Conservation (phyloP, 2,797 vertebrate species). For the Crocodylus rhombifer region DNA sequence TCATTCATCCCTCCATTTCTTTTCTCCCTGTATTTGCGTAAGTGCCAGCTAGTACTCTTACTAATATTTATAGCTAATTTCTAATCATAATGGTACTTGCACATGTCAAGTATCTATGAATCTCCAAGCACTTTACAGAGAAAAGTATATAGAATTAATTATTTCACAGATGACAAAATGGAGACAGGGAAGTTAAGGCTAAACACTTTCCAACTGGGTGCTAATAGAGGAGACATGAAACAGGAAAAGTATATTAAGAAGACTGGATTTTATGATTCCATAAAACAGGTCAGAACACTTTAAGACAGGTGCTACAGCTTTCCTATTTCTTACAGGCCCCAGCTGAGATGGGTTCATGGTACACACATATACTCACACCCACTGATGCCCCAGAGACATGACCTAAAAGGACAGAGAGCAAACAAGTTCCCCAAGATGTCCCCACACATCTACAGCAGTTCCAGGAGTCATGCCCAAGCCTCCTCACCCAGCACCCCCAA, state of each 20-base stretch:
- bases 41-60: neutral
- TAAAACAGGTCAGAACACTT: neutral
- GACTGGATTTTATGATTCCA: neutral
- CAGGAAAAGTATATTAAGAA: neutral
- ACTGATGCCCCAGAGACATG: neutral
- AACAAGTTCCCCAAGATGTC: neutral
- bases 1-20: neutral
- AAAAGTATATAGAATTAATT: neutral
- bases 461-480: neutral
- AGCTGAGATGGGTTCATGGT: neutral
- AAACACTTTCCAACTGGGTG: neutral
- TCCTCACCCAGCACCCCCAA: neutral
- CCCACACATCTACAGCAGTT: too few relatives aligned
- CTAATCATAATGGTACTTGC: too few relatives aligned
- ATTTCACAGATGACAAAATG: neutral
- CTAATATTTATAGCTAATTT: too few relatives aligned
- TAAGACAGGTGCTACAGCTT: neutral
- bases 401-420: neutral
- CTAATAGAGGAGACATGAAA: neutral
- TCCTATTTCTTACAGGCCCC: neutral
- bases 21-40: neutral
- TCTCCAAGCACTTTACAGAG: neutral
- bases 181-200: neutral
- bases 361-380: neutral
- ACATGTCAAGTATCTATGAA: neutral